A percentile compares a stretch with the other conserved stretches of the same genome.
These are phyloP conservation scores for Abramis brama DNA, from an alignment of 2,113 vertebrate species.

Conservation along the genomic window DNA sequence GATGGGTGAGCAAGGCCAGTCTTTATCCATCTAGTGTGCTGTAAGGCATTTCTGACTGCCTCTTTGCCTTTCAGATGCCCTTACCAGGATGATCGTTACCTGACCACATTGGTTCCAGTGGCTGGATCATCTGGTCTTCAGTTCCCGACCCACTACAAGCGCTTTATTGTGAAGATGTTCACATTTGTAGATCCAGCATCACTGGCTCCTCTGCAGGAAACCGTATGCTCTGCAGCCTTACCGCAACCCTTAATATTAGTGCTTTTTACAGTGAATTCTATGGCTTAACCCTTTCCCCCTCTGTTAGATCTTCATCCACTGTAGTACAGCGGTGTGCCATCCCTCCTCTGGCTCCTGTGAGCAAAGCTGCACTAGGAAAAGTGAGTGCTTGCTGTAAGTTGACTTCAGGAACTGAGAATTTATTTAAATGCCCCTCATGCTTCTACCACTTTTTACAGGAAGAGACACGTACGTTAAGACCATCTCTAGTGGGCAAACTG, in stretches of 20 bases:
- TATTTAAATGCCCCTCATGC: constrained; percentile 2
- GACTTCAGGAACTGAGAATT: too few species aligned
- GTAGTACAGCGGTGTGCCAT: constrained; percentile 17
- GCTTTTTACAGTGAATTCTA: not conserved
- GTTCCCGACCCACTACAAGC: constrained; percentile 64
- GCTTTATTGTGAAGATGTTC: constrained; percentile 75
- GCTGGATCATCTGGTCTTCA: constrained; percentile 44
- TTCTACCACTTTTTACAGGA: constrained; percentile 54
- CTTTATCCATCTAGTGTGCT: not conserved
- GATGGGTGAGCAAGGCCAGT: constrained; percentile 61
- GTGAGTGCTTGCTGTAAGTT: not conserved
- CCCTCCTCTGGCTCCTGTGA: not conserved
- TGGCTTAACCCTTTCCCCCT: constrained; percentile 62
- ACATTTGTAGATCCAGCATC: constrained; percentile 61
- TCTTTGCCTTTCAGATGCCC: constrained; percentile 64
- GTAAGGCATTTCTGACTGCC: not conserved
- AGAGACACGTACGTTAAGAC: constrained; percentile 47
- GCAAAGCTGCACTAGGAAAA: constrained; percentile 1
- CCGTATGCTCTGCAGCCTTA: constrained; percentile 52
- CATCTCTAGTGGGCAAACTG: not conserved
- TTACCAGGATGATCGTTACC: constrained; percentile 64
- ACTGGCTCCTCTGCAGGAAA: constrained; percentile 51
- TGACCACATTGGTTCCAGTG: constrained; percentile 58
- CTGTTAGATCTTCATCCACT: constrained; percentile 53
- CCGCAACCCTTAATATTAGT: not conserved